These are phyloP conservation scores for Heptranchias perlo DNA, from an alignment of 2,113 vertebrate genomes.

Conservation along the genomic window DNA sequence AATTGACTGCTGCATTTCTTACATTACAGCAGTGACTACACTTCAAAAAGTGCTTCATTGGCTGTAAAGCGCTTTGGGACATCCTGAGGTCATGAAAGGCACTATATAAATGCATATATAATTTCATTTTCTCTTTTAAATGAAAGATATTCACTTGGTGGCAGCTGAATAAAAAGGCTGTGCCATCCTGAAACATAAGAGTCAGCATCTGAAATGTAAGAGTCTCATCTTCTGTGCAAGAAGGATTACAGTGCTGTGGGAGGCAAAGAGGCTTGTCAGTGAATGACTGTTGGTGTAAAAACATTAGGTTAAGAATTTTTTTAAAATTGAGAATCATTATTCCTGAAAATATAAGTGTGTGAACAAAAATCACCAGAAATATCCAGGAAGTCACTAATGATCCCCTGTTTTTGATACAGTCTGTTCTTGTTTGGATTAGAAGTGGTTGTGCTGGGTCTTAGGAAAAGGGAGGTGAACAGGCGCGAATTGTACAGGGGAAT, in stretches of 20 bases:
- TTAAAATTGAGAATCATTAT: not conserved
- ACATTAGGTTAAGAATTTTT: not conserved
- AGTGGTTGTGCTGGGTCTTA: not conserved
- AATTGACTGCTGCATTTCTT: too few species aligned
- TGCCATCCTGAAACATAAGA: not conserved
- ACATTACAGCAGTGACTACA: too few species aligned
- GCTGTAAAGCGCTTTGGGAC: not conserved
- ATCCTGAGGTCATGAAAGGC: not conserved
- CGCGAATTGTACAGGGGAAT: not conserved
- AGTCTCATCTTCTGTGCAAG: not conserved
- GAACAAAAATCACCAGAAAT: not conserved
- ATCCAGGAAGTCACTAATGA: not conserved
- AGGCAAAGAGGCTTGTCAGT: not conserved
- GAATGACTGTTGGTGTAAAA: not conserved
- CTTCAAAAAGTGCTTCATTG: too few species aligned
- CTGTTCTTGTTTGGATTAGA: not conserved
- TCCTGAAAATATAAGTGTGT: not conserved
- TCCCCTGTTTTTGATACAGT: not conserved
- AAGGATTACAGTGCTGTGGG: not conserved
- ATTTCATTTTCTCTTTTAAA: not conserved
- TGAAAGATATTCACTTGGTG: not conserved
- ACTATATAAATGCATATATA: not conserved
- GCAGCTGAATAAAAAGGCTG: not conserved
- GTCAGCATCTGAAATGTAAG: too few species aligned
- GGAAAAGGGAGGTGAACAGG: not conserved